Evolutionary conservation across 2,797 vertebrate species (phyloP).

Genomic region (Natrix natrix): DNA sequence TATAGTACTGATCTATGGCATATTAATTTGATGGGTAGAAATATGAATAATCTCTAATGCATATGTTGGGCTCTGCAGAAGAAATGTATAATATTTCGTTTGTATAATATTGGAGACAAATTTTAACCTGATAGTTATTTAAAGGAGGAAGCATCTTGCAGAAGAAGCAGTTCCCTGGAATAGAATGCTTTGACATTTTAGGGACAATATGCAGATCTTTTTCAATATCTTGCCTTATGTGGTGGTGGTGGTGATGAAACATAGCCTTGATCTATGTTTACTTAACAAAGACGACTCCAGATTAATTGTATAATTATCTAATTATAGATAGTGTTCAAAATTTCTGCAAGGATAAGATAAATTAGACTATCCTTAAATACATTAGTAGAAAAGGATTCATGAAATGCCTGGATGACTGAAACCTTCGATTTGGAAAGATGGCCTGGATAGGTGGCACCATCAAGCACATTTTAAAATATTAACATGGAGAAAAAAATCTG

Average conservation of each 20-base stretch:
- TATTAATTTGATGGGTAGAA: neutral
- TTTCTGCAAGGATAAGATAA: neutral
- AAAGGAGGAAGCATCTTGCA: neutral
- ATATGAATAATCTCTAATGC: neutral
- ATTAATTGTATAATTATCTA: neutral
- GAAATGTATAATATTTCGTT: neutral
- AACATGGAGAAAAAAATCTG: neutral
- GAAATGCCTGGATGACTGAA: neutral
- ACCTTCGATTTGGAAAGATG: neutral
- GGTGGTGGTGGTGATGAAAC: neutral
- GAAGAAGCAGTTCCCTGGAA: neutral
- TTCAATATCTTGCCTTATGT: neutral
- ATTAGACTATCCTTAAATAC: neutral
- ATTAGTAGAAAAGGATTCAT: neutral
- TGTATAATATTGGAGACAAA: neutral
- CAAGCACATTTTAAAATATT: neutral
- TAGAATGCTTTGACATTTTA: neutral
- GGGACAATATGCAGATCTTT: neutral
- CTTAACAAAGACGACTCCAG: neutral
- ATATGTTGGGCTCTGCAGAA: neutral
- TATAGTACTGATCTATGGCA: neutral
- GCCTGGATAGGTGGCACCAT: neutral
- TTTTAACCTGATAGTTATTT: neutral
- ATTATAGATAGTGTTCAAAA: neutral
- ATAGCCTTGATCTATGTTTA: neutral